phyloP scores from a whole-genome alignment of 2,113 vertebrate genomes.

The Bungarus multicinctus region DNA sequence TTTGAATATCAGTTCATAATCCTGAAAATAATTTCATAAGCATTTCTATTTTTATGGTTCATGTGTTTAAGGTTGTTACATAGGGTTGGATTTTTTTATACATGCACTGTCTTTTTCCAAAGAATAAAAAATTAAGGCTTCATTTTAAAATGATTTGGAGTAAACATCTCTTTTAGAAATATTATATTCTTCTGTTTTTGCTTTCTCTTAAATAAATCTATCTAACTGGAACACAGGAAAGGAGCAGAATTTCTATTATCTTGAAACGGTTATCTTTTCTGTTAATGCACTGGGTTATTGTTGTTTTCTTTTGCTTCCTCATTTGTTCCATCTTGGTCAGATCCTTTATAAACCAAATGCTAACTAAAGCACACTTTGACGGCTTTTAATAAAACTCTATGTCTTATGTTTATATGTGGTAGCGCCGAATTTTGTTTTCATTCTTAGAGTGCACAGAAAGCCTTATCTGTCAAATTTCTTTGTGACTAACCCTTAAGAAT shows the following conservation, averaged over 20 bases:
- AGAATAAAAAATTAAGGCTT: background rate
- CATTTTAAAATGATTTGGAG: background rate
- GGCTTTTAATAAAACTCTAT: background rate
- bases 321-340: background rate
- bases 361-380: background rate
- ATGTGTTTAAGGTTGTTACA: background rate
- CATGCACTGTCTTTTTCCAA: background rate
- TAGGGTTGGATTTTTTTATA: background rate
- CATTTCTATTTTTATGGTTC: background rate
- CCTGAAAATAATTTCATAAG: background rate
- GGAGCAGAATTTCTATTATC: background rate
- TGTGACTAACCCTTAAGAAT: background rate
- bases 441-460: background rate
- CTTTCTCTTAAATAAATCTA: background rate
- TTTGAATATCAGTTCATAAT: conserved; percentile 1
- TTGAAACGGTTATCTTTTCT: background rate
- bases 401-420: background rate
- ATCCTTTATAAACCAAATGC: background rate
- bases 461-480: background rate
- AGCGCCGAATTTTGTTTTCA: background rate
- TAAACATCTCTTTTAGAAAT: background rate
- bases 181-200: background rate
- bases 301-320: background rate
- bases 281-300: background rate
- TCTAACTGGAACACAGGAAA: background rate